These are phyloP conservation scores for Maniola hyperantus DNA, from an alignment of 2,888 invertebrate species.

Conservation along the genomic window DNA sequence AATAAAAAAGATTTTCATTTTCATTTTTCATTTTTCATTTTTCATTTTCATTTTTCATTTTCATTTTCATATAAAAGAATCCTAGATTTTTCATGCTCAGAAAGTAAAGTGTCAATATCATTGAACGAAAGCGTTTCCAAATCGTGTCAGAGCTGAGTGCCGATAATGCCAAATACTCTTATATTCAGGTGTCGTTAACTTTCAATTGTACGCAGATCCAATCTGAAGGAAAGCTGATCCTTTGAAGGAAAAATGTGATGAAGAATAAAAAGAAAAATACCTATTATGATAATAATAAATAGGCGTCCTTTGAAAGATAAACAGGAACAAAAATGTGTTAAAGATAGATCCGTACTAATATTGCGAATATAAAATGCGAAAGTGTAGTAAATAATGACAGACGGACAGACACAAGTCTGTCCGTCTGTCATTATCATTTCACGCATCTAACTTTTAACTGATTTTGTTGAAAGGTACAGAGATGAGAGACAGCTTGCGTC, in stretches of 20 bases:
- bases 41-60: no score
- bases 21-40: no score
- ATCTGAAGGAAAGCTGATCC: neutral
- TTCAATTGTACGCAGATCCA: neutral
- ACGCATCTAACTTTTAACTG: no score
- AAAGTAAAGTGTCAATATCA: neutral
- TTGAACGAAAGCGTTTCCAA: neutral
- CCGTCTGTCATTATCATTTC: no score
- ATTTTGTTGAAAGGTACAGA: no score
- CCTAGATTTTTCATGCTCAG: neutral
- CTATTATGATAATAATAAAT: neutral
- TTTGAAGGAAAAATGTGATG: neutral
- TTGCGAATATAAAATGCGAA: no score
- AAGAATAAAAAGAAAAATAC: neutral
- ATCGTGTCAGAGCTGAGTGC: conserved; percentile 1
- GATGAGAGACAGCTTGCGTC: no score
- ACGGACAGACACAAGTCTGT: no score
- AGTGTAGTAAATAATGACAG: no score
- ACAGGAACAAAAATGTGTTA: conserved; percentile 8
- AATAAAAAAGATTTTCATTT: no score
- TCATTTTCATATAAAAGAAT: no score
- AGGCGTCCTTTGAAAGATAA: neutral
- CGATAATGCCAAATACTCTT: conserved; percentile 1
- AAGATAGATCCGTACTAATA: neutral
- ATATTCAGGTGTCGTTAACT: neutral